Percentiles rank a stretch among this genome's conserved stretches.
Conservation (phyloP, 2,797 vertebrate genomes). For the Neopelma chrysocephalum region DNA sequence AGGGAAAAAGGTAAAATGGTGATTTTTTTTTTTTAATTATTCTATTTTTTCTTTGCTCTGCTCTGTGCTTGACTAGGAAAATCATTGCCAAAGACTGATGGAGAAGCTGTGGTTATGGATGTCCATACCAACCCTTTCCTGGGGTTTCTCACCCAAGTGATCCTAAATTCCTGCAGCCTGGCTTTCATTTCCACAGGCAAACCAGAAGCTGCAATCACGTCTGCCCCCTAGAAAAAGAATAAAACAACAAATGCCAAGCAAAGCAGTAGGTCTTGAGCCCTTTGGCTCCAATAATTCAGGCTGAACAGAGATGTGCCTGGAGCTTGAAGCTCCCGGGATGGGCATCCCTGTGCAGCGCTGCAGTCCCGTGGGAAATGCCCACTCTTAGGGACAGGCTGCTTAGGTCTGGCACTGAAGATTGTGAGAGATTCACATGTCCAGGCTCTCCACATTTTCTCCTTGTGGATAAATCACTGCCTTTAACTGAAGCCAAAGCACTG, state of each 20-base stretch:
- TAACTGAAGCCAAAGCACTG: not conserved
- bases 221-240: not conserved
- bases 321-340: not conserved
- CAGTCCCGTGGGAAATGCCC: not conserved
- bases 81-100: not conserved
- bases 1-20: slow-evolving; percentile 66
- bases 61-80: not conserved
- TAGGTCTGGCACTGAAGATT: not conserved
- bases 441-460: not conserved
- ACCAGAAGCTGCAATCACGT: not conserved
- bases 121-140: not conserved
- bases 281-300: not conserved
- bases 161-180: not conserved
- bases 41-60: not conserved
- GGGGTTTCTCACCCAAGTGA: accelerated
- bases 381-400: not conserved
- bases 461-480: not conserved
- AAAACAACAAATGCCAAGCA: not conserved
- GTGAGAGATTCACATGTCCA: not conserved
- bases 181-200: not conserved
- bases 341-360: not conserved
- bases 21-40: no score
- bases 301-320: not conserved
- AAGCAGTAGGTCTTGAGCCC: not conserved
- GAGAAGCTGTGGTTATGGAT: accelerated